A percentile compares a stretch with the other conserved stretches of the same genome.
Evolutionary conservation across 2,888 invertebrate species (phyloP).

Genomic region (Ichneumon xanthorius): DNA sequence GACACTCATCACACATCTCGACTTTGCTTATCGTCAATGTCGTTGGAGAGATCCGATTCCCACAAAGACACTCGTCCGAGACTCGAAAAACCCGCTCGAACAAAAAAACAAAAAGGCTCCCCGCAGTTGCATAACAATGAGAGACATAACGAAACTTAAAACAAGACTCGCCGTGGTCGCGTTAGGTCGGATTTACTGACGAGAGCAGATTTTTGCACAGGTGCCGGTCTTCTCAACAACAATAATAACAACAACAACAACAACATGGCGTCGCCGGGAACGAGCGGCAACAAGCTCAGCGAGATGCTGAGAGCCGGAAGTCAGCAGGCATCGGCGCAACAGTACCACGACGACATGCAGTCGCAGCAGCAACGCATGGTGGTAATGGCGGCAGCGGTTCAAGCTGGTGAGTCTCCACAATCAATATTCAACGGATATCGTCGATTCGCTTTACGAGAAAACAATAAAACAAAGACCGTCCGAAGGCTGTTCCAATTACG

Average conservation of each 20-base stretch:
- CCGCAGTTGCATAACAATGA: background rate
- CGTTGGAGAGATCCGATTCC: constrained; percentile 32
- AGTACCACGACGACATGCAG: constrained; percentile 87
- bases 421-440: background rate
- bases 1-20: constrained; percentile 18
- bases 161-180: background rate
- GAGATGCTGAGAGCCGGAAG: constrained; percentile 83
- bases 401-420: constrained; percentile 77
- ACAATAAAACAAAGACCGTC: background rate
- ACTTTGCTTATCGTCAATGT: constrained; percentile 15
- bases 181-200: constrained; percentile 77
- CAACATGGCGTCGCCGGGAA: constrained; percentile 84
- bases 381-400: constrained; percentile 83
- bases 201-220: constrained; percentile 86
- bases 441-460: background rate
- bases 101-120: constrained; percentile 14
- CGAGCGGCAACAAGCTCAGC: constrained; percentile 83
- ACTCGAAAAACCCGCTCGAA: constrained; percentile 60
- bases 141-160: constrained; percentile 24
- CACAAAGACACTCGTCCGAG: constrained; percentile 51
- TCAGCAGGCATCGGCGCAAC: constrained; percentile 82
- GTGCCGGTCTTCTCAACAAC: constrained; percentile 90
- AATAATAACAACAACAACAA: constrained; percentile 89
- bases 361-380: constrained; percentile 87
- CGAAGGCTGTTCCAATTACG: constrained; percentile 13